Evolutionary conservation across 2,797 vertebrate genomes (phyloP).

Genomic region (Falco rusticolus): DNA sequence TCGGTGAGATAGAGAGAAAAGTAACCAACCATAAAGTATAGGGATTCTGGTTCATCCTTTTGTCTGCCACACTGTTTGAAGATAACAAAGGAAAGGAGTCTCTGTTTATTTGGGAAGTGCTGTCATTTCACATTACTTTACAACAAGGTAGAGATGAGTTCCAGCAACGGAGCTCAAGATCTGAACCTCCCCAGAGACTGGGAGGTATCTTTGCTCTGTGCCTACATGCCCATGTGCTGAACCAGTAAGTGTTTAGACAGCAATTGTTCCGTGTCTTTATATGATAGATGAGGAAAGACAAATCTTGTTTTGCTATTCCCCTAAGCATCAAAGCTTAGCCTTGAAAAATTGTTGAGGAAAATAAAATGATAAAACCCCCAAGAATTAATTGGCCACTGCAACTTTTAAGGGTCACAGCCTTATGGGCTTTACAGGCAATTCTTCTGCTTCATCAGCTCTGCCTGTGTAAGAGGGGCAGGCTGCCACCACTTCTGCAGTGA

Average conservation of each 20-base stretch:
- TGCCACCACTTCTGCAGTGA: not conserved
- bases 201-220: not conserved
- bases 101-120: not conserved
- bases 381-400: not conserved
- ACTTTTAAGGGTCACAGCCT: not conserved
- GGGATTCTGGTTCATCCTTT: not conserved
- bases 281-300: not conserved
- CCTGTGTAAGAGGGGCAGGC: not conserved
- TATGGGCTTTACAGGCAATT: not conserved
- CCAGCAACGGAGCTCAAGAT: not conserved
- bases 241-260: not conserved
- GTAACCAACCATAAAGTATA: not conserved
- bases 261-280: not conserved
- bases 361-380: not conserved
- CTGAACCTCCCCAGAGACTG: not conserved
- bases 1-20: not conserved
- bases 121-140: constrained; percentile 37
- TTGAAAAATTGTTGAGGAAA: not conserved
- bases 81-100: not conserved
- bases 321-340: not conserved
- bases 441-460: not conserved
- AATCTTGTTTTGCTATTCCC: not conserved
- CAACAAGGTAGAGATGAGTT: not conserved
- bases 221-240: not conserved
- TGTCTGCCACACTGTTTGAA: not conserved